Percentiles rank a stretch among this genome's conserved stretches.
Conservation (phyloP, 2,888 invertebrate genomes). For the Globia sparganii region DNA sequence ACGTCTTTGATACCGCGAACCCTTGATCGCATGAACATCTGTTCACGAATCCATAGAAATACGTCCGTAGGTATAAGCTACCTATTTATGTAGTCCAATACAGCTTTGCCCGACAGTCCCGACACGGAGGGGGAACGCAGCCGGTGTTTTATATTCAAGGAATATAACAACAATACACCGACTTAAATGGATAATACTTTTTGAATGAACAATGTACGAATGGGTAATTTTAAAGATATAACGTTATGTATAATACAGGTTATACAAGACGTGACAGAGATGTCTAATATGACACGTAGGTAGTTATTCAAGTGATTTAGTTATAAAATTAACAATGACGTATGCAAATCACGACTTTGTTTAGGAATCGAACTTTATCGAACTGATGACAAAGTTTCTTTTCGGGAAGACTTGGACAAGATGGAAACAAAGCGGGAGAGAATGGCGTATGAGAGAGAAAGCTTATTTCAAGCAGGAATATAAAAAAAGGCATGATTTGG, state of each 20-base stretch:
- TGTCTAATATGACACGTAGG: constrained; percentile 15
- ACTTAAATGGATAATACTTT: constrained; percentile 71
- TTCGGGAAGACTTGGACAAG: background rate
- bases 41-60: constrained; percentile 50
- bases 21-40: constrained; percentile 29
- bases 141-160: constrained; percentile 72
- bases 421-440: background rate
- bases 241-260: constrained; percentile 44
- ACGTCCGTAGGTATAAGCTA: constrained; percentile 50
- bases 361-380: no score
- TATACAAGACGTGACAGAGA: constrained; percentile 45
- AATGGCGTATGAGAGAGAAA: background rate
- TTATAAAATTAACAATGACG: constrained; percentile 11
- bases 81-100: constrained; percentile 39
- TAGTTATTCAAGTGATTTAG: constrained; percentile 19
- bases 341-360: no score
- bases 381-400: background rate
- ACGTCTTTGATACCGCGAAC: constrained; percentile 21
- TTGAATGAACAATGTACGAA: constrained; percentile 66
- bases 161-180: constrained; percentile 65
- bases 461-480: background rate
- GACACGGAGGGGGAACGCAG: constrained; percentile 54
- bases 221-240: constrained; percentile 51
- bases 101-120: constrained; percentile 51
- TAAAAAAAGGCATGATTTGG: background rate